Base-by-base conservation (phyloP, 2,888 invertebrate species). In the Temnothorax rugatulus region DNA sequence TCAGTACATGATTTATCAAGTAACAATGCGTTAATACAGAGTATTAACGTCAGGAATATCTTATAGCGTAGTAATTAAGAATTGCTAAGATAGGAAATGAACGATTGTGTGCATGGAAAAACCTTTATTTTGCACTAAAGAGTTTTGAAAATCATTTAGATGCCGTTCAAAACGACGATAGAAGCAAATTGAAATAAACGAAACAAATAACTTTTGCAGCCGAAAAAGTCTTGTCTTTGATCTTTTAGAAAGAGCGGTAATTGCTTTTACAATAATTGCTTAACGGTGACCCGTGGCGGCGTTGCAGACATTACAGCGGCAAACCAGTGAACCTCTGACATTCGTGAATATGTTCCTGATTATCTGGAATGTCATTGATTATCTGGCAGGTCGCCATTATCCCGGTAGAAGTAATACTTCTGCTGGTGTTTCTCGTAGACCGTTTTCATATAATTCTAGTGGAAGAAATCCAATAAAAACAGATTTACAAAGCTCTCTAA, bases 331-430 rank as follows among this genome's bases (percentile, higher is more conserved):
- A 74, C 59, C 74, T 74, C 74, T 29, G 61, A 61, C 74, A 41
- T 74, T 59, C 61, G 44, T 25, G 74, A 74, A 74, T 74, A 74
- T 74, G 59, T 74, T 74, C 74, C 74, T 74, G 74, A 74, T 74
- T 74, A 74, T 74, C 74, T 74, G 74, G 74, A 59, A 74, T 74
- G 74, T 61, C 74, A 74, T 74, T 74, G 74, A 74, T 74, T 74
- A 74, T 61, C 61, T 74, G 74, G 29, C 74, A 61, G 44, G 44
- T n/a, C n/a, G 74, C 74, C 59, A 59, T 74, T 59, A 59, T 57
- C 25, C n/a, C 21, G 25, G 41, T 61, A 18, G 47, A 61, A 74
- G n/a, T 74, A 61, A 61, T 61, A 74, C 41, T 74, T 74, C 41
- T 59, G 29, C 18, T 59, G 18, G 18, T 25, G 59, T 59, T 41